A percentile compares a stretch with the other conserved stretches of the same genome.
phyloP scores from a whole-genome alignment of 2,797 vertebrate genomes.

The Lithobates pipiens region DNA sequence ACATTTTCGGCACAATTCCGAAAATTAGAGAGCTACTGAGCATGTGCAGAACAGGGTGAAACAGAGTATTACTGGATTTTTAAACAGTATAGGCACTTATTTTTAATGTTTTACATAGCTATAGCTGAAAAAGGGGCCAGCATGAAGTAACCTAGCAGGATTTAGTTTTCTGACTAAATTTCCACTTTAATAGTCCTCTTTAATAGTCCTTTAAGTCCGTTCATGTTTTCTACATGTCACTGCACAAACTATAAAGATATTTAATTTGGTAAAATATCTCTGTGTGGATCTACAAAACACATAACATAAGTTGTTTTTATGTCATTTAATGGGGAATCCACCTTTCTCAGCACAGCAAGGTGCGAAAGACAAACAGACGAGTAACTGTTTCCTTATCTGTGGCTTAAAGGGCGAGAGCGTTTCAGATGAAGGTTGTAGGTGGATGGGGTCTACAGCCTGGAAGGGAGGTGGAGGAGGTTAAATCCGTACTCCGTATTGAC shows the following conservation, averaged over 20 bases:
- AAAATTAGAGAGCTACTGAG: no score
- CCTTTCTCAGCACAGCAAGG: not conserved
- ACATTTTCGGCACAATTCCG: no score
- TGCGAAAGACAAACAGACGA: not conserved
- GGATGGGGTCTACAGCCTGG: not conserved
- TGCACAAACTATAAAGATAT: not conserved
- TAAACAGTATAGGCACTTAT: no score
- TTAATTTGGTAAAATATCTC: not conserved
- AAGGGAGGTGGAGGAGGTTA: not conserved
- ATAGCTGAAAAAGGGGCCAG: no score
- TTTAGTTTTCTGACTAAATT: no score
- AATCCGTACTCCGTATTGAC: not conserved
- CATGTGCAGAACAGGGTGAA: no score
- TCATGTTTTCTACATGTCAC: not conserved
- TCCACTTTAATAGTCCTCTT: no score
- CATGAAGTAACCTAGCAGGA: no score
- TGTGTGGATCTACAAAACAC: not conserved
- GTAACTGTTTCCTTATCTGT: not conserved
- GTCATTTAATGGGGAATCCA: not conserved
- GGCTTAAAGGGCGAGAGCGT: not conserved
- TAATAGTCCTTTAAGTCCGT: no score
- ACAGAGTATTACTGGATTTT: no score
- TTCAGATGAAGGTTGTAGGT: not conserved
- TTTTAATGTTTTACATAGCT: no score
- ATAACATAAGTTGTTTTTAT: not conserved